These are phyloP conservation scores for Toxotes lorentzi DNA, from an alignment of 2,797 vertebrate genomes.

Conservation along the genomic window DNA sequence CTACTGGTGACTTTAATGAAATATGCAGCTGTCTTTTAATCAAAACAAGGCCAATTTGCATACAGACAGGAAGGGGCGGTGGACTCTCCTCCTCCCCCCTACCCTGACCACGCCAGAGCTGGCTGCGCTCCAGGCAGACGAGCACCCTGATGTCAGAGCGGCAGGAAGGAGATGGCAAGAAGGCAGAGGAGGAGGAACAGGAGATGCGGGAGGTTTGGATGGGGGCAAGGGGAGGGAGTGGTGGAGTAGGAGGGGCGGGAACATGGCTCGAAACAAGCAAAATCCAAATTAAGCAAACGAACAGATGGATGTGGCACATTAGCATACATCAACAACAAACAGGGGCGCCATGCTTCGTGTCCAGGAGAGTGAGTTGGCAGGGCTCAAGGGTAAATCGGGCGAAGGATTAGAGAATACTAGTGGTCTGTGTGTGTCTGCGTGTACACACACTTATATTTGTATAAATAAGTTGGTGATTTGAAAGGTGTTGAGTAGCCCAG, in stretches of 20 bases:
- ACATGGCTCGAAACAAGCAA: conserved; percentile 61
- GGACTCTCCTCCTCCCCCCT: conserved; percentile 33
- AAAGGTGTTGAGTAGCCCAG: conserved; percentile 37
- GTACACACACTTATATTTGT: conserved; percentile 33
- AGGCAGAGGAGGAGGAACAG: conserved; percentile 32
- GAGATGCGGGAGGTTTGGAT: conserved; percentile 43
- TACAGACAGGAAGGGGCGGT: conserved; percentile 49
- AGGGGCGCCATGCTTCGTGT: conserved; percentile 47
- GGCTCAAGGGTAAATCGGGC: conserved; percentile 68
- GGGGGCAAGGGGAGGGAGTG: conserved; percentile 26
- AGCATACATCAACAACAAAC: conserved; percentile 75
- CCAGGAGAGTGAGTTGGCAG: conserved; percentile 44
- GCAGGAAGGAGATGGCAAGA: conserved; percentile 42
- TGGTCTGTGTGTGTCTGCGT: conserved; percentile 26
- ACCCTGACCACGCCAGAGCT: conserved; percentile 45
- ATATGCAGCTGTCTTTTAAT: conserved; percentile 83
- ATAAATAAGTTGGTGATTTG: conserved; percentile 29
- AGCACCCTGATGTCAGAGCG: conserved; percentile 53
- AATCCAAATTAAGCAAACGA: conserved; percentile 73
- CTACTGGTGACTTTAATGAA: conserved; percentile 78
- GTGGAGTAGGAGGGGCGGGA: conserved; percentile 49
- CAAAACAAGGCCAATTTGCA: conserved; percentile 81
- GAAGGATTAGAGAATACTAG: conserved; percentile 45
- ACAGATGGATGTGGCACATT: conserved; percentile 75
- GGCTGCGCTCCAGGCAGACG: conserved; percentile 66